Evolutionary conservation across 2,797 vertebrate species (phyloP).

Genomic region (Myotis vivesi): DNA sequence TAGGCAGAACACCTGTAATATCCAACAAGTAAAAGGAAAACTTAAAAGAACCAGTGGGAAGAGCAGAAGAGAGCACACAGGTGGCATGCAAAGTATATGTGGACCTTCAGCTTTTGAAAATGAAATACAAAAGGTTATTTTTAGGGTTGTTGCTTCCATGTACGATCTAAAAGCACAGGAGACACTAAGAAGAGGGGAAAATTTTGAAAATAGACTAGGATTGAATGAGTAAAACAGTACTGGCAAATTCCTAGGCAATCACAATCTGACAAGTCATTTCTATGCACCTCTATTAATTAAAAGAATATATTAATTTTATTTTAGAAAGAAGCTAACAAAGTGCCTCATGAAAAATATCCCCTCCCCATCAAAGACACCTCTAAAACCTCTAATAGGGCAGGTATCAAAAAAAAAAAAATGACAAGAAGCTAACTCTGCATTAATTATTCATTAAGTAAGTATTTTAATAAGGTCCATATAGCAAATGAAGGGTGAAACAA

Average conservation of each 20-base stretch:
- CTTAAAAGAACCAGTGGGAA: not conserved
- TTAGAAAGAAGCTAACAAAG: constrained; percentile 6
- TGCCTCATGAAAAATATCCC: constrained; percentile 15
- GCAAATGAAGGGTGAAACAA: not conserved
- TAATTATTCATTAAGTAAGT: not conserved
- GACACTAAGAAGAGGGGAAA: not conserved
- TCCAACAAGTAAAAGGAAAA: not conserved
- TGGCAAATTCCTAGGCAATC: not conserved
- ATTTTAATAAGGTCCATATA: not conserved
- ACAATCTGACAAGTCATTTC: not conserved
- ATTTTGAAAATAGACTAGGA: not conserved
- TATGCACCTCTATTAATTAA: not conserved
- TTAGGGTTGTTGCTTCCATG: not conserved
- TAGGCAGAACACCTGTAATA: not conserved
- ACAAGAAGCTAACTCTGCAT: not conserved
- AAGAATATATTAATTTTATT: not conserved
- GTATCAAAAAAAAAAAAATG: not conserved
- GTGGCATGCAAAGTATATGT: not conserved
- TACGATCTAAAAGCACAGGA: not conserved
- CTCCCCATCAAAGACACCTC: not conserved
- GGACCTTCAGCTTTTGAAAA: not conserved
- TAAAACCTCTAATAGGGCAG: not conserved
- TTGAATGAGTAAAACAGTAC: not conserved
- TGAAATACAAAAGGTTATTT: not conserved
- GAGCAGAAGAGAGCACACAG: not conserved